A percentile compares a stretch with the other conserved stretches of the same genome.
phyloP scores from a whole-genome alignment of 1,140 invertebrate species.

The Steinernema khuongi region DNA sequence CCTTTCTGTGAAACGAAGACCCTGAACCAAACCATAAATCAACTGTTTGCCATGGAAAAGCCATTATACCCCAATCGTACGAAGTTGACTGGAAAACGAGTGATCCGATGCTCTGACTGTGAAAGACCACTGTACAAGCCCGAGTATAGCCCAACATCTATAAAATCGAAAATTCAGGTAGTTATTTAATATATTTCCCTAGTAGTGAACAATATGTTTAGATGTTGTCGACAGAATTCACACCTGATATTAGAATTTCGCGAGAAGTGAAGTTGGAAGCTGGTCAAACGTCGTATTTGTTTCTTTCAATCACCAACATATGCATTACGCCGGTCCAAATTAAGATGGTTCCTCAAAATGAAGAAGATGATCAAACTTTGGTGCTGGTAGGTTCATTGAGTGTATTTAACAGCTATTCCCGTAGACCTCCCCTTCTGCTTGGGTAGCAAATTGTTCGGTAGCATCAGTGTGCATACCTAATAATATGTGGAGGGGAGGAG shows the following conservation, averaged over 20 bases:
- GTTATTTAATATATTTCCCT: background rate
- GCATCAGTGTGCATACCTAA: too few species aligned
- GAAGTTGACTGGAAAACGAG: background rate
- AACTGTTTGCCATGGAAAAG: background rate
- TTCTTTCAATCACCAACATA: background rate
- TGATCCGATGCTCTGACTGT: background rate
- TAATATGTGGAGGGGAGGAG: too few species aligned
- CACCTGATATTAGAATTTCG: background rate
- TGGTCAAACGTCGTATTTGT: background rate
- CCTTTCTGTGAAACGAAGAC: background rate
- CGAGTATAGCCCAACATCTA: background rate
- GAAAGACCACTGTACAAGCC: background rate
- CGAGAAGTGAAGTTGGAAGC: background rate
- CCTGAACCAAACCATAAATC: background rate
- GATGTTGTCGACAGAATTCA: background rate
- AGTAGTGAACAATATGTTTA: background rate
- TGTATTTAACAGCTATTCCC: too few species aligned
- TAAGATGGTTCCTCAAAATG: background rate
- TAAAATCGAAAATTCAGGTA: background rate
- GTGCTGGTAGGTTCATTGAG: background rate
- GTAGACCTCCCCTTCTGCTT: too few species aligned
- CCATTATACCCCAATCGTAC: background rate
- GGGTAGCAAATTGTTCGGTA: too few species aligned
- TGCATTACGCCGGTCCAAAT: background rate
- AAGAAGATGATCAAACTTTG: background rate